Evolutionary conservation across 2,113 vertebrate genomes (phyloP), one percentile per base, ranked within the genome.

Genomic region (Motacilla tschutschensis): DNA sequence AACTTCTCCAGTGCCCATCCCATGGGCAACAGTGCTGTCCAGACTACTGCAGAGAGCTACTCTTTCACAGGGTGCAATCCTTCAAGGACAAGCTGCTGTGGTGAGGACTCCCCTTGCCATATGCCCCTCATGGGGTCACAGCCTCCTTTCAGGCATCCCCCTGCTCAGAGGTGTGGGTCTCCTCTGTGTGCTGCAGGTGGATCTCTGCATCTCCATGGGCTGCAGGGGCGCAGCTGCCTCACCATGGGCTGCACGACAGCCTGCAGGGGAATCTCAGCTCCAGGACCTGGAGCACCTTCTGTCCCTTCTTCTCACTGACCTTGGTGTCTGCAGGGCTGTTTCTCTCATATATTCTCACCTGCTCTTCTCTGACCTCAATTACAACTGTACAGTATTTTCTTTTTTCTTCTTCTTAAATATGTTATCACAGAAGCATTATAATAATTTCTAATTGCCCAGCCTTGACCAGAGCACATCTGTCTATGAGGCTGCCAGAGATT

Each of bases 201-300:
- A 26, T 46, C n/a, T 53, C 47, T n/a, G 38, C 9, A 62, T 62
- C 12, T 26, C 7, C 22, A 6, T 10, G 3, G 1, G 28, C 38
- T 54, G 22, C 28, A 38, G 18, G 26, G 26, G 14, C 47, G 38
- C 26, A 53, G 28, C 55, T 46, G 17, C 17, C 2, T 44, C 38
- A 44, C 38, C 17, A 8, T 22, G 21, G 26, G 5, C 59, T 25
- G 20, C 48, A 15, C 6, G 25, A 44, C 0, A 1, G 25, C 4
- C 38, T 54, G 26, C 40, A 64, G 20, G 12, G 15, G 18, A 18
- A 38, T 18, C n/a, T 70, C 40, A 46, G 47, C 28, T 40, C 57
- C 1, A 1, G 20, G 0, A 1, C 4, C 9, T 41, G 35, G 6
- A 24, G 15, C 18, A 41, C 1, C 31, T 50, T 36, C 40, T 53